Evolutionary conservation across 2,888 invertebrate genomes (phyloP), one percentile per base, ranked within the genome.

Genomic region (Coelinius sp.): DNA sequence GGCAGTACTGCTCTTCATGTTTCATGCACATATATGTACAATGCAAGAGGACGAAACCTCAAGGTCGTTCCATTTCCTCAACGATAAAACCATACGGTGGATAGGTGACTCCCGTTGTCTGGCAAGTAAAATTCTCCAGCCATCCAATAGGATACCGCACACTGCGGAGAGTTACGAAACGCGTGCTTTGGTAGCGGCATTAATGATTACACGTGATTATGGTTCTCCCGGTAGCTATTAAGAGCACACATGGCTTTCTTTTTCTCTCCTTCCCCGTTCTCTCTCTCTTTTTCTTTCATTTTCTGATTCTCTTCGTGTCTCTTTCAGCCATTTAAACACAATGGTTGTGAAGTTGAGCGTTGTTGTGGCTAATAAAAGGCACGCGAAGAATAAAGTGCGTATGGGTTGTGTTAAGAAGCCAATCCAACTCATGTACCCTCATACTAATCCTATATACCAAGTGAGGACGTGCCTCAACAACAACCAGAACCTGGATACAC

Each of bases 41-140:
- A 59, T 31, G 46, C 49, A 73, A 78, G 79, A 81, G 77, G 81
- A 82, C 79, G 77, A 82, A 80, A 81, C 79, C 24, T 82, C 85
- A 85, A 85, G 85, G 85, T 80, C 85, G 84, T 85, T 81, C 81
- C 81, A 83, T 83, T 83, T 85, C 84, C 85, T 80, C 79, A 80
- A 80, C 73, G 74, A 69, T 72, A 68, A 70, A 63, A 24, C 12
- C 22, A 38, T n/a, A 63, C 63, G 31, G 17, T 59, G 68, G 67
- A 63, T 68, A 56, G 73, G 70, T 68, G 70, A 46, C 53, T 71
- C 72, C 72, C 59, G 73, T 59, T 72, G 70, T 73, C 68, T 68
- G 49, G 52, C 71, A 46, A 68, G 68, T 17, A 73, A 70, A 72
- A 69, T 56, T 56, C 14, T 56, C 14, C 56, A 27, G 27, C 6